These are phyloP conservation scores for Agrenia bidenticulata DNA, from an alignment of 2,888 invertebrate species.

Conservation along the genomic window DNA sequence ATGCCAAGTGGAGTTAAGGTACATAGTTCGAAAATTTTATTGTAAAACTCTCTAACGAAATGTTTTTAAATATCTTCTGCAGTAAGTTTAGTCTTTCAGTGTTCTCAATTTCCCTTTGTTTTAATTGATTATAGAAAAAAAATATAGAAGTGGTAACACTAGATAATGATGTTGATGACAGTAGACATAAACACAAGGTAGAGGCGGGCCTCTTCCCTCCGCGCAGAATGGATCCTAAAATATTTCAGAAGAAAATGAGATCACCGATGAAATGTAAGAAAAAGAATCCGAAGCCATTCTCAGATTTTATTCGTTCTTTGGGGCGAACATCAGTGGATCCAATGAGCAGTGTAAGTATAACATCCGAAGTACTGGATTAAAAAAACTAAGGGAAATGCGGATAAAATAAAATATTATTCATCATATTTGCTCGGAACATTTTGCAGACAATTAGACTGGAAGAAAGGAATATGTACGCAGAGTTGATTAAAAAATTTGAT, in stretches of 20 bases:
- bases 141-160: conserved; percentile 26
- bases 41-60: too few relatives aligned
- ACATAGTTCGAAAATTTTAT: too few relatives aligned
- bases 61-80: too few relatives aligned
- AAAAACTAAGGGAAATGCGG: too few relatives aligned
- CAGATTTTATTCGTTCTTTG: conserved; percentile 1
- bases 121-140: too few relatives aligned
- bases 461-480: conserved; percentile 21
- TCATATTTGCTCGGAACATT: too few relatives aligned
- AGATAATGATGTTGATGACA: conserved; percentile 12
- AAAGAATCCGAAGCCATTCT: conserved; percentile 7
- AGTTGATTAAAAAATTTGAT: conserved; percentile 15
- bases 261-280: conserved; percentile 1
- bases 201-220: not conserved
- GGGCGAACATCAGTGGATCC: not conserved
- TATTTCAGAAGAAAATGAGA: not conserved
- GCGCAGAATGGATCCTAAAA: not conserved
- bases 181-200: not conserved
- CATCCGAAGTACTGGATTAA: too few relatives aligned
- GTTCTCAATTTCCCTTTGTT: too few relatives aligned
- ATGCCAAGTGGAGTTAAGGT: too few relatives aligned
- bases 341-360: not conserved
- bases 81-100: too few relatives aligned
- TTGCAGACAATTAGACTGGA: conserved; percentile 24
- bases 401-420: too few relatives aligned